A percentile compares a stretch with the other conserved stretches of the same genome.
phyloP scores from a whole-genome alignment of 2,797 vertebrate genomes.

The Microctenopoma lineatum region DNA sequence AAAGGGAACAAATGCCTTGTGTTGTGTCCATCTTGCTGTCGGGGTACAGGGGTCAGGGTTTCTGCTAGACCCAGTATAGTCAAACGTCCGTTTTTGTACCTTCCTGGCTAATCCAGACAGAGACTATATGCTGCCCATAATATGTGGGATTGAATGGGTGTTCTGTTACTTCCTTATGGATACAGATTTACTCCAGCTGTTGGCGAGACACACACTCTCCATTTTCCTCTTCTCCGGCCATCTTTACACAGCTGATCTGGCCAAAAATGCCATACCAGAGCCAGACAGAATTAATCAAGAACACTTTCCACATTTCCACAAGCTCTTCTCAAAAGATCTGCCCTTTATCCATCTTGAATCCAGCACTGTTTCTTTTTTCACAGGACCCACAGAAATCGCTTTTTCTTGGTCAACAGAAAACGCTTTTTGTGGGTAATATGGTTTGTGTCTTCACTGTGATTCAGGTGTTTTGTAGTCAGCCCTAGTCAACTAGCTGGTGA shows the following conservation, averaged over 20 bases:
- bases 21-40: constrained; percentile 45
- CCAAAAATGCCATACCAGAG: constrained; percentile 17
- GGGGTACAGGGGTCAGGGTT: constrained; percentile 21
- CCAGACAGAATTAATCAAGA: constrained; percentile 41
- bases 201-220: constrained; percentile 29
- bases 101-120: neutral
- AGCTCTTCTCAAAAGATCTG: constrained; percentile 9
- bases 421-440: neutral
- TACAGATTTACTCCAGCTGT: constrained; percentile 60
- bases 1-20: constrained; percentile 64
- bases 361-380: neutral
- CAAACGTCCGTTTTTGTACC: neutral
- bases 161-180: constrained; percentile 35
- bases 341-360: constrained; percentile 15
- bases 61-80: neutral
- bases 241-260: constrained; percentile 56
- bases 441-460: neutral
- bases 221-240: constrained; percentile 23
- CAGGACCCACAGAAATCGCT: neutral
- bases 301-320: constrained; percentile 33
- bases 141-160: constrained; percentile 47
- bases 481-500: neutral
- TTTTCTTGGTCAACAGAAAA: neutral
- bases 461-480: neutral
- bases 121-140: constrained; percentile 6